phyloP scores from a whole-genome alignment of 1,140 invertebrate genomes.

The Lutraria rhynchaena region DNA sequence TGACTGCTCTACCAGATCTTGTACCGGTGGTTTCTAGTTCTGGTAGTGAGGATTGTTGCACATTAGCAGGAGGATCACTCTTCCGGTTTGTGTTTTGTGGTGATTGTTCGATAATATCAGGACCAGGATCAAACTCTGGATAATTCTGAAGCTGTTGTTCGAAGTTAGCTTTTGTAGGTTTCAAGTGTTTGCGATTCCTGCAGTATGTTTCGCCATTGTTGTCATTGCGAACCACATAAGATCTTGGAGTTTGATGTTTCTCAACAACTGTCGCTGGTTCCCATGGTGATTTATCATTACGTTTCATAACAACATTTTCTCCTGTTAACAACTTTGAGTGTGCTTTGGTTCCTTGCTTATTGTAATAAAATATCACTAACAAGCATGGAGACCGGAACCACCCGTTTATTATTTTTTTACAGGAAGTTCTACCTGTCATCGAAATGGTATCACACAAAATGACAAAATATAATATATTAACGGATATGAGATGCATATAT shows the following conservation, averaged over 20 bases:
- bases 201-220: constrained; percentile 20
- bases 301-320: constrained; percentile 25
- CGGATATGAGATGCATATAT: too few species aligned
- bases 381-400: too few species aligned
- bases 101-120: neutral
- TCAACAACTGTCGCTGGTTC: constrained; percentile 29
- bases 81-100: neutral
- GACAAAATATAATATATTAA: too few species aligned
- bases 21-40: neutral
- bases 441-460: too few species aligned
- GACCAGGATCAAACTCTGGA: neutral
- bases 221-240: constrained; percentile 20
- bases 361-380: neutral
- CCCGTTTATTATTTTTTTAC: too few species aligned
- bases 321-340: neutral
- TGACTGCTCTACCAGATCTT: neutral
- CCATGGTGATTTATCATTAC: neutral
- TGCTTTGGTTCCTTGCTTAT: neutral
- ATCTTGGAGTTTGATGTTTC: constrained; percentile 33
- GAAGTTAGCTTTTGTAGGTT: constrained; percentile 13
- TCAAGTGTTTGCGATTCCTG: constrained; percentile 23
- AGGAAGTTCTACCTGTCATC: too few species aligned
- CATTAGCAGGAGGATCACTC: too few species aligned
- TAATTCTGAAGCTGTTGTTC: neutral
- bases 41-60: neutral